phyloP scores from a whole-genome alignment of 2,113 vertebrate genomes.

The Scortum barcoo region DNA sequence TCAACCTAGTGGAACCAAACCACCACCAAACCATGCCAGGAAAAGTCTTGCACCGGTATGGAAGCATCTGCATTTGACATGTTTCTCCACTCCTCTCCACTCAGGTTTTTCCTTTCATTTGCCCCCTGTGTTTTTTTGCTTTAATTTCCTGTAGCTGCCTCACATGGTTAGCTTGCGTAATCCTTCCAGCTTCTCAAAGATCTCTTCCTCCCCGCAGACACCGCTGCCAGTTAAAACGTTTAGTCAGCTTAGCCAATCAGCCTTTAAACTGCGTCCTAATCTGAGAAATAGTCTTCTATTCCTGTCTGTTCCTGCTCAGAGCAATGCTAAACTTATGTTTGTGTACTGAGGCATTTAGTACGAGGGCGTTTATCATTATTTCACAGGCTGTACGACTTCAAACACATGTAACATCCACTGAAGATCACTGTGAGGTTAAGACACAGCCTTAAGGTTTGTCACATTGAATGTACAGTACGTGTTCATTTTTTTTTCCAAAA shows the following conservation, averaged over 20 bases:
- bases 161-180: neutral
- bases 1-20: too few relatives aligned
- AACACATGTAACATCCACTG: conserved; percentile 16
- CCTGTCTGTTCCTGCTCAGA: neutral
- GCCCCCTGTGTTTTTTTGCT: neutral
- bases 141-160: neutral
- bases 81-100: too few relatives aligned
- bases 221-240: neutral
- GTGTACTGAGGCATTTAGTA: conserved; percentile 7
- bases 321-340: neutral
- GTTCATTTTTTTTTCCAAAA: neutral
- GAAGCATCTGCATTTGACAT: too few relatives aligned
- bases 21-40: too few relatives aligned
- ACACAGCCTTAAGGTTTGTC: conserved; percentile 16
- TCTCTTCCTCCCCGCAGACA: neutral
- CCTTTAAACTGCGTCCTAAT: neutral
- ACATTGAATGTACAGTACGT: neutral
- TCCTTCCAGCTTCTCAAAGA: neutral
- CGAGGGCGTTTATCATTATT: conserved; percentile 1
- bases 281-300: neutral
- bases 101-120: too few relatives aligned
- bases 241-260: neutral
- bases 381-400: conserved; percentile 20
- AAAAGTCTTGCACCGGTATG: too few relatives aligned
- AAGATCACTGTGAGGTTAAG: conserved; percentile 24